These are phyloP conservation scores for Oligia latruncula DNA, from an alignment of 2,888 invertebrate species.

Conservation along the genomic window DNA sequence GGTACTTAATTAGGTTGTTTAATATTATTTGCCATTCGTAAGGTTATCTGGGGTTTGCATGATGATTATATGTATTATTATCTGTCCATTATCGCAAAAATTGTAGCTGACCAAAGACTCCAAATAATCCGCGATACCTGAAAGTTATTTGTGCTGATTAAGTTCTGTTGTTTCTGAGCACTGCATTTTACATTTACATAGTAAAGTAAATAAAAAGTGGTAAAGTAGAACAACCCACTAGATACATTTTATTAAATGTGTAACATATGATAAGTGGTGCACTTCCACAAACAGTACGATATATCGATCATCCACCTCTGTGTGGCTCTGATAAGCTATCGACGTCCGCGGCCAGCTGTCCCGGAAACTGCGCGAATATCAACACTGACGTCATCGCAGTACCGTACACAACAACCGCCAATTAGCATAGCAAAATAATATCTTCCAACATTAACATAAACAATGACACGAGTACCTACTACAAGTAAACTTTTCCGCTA, in stretches of 20 bases:
- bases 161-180: constrained; percentile 20
- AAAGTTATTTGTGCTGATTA: constrained; percentile 2
- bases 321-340: constrained; percentile 82
- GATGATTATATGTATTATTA: constrained; percentile 41
- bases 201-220: constrained; percentile 37
- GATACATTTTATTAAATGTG: constrained; percentile 52
- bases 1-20: neutral
- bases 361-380: constrained; percentile 79
- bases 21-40: constrained; percentile 15
- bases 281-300: constrained; percentile 79
- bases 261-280: constrained; percentile 66
- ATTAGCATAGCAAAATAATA: constrained; percentile 58
- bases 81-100: constrained; percentile 17
- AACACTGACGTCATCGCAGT: constrained; percentile 72
- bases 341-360: constrained; percentile 79
- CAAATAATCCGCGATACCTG: constrained; percentile 3
- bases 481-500: constrained; percentile 47
- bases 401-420: constrained; percentile 55
- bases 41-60: constrained; percentile 23
- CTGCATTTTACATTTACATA: neutral
- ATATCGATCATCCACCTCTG: constrained; percentile 85
- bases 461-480: constrained; percentile 42
- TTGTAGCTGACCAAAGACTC: constrained; percentile 26
- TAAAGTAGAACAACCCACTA: constrained; percentile 54
- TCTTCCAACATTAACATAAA: constrained; percentile 51